Percentiles rank a stretch among this genome's conserved stretches.
Conservation (phyloP, 2,113 vertebrate genomes). For the Rhombomys opimus region DNA sequence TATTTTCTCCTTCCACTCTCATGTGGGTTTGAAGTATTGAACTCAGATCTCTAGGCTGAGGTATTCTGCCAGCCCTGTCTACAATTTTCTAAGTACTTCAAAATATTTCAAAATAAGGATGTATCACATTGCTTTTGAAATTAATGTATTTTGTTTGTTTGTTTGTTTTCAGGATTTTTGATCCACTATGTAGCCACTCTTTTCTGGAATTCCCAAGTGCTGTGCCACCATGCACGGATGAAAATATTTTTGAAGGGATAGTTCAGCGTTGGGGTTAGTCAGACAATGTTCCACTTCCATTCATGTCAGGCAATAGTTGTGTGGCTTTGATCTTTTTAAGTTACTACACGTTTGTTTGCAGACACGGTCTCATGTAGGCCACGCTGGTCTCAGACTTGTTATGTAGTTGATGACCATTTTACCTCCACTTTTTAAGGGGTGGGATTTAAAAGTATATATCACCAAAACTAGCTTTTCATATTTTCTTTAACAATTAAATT, state of each 20-base stretch:
- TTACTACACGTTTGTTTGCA: not conserved
- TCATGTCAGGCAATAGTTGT: not conserved
- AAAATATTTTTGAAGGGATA: not conserved
- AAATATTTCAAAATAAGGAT: constrained; percentile 13
- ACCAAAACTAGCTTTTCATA: not conserved
- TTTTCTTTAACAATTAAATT: constrained; percentile 18
- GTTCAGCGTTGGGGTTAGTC: not conserved
- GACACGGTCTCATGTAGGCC: not conserved
- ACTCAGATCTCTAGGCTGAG: not conserved
- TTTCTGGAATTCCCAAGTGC: too few species aligned
- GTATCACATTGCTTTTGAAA: not conserved
- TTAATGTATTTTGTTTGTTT: not conserved
- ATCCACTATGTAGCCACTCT: too few species aligned
- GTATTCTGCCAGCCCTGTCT: not conserved
- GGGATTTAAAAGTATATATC: not conserved
- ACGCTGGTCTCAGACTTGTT: too few species aligned
- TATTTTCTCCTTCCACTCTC: not conserved
- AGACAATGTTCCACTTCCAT: not conserved
- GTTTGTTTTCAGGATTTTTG: not conserved
- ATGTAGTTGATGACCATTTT: not conserved
- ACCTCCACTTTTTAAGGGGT: not conserved
- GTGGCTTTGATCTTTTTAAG: constrained; percentile 44
- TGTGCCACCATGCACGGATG: not conserved
- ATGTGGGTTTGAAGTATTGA: not conserved
- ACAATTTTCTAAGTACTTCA: constrained; percentile 18